Evolutionary conservation across 2,797 vertebrate species (phyloP), one percentile per base, ranked within the genome.

Genomic region (Cuculus canorus): DNA sequence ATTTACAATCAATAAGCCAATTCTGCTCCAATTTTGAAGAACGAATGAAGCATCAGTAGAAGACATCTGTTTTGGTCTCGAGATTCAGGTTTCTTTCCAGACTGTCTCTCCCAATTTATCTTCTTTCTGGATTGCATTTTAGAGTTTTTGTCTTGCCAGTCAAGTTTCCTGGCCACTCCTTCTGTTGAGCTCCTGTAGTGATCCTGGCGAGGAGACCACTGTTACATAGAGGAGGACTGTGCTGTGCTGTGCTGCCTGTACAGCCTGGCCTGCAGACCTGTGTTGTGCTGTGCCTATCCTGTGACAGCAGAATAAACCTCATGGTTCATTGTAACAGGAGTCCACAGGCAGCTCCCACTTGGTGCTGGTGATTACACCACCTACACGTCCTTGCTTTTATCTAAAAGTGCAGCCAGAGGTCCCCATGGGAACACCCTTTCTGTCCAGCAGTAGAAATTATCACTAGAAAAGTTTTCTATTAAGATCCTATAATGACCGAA

Each of bases 251-350:
- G 37, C 63, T 53, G 47, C 27, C 48, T 1, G 2, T 8, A 24
- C 17, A n/a, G 50, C 56, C 37, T 25, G n/a, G 41, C 78, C 50
- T 64, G 41, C 68, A 79, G 39, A 15, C 35, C 59, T 2, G 2
- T 13, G 22, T 12, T 50, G 39, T 32, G 35, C 75, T 25, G 14
- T 7, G 23, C 2, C 0, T 21, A 18, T 47, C 8, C 23, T 43
- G 30, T 21, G 43, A 72, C 69, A 0, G 0, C 60, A 66, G 47
- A 37, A 66, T 5, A 24, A 45, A 25, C 52, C 39, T 43, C 48
- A 28, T 1, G 0, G 43, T 48, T 48, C 16, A 0, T 2, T 25
- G 10, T 30, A 39, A 41, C 5, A 32, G 61, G 28, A 28, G 8
- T 27, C 37, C 57, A 30, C 43, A 57, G 80, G 53, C 80, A 85